Conservation (phyloP, 23 tunicate genomes). For the Corella eumyota region DNA sequence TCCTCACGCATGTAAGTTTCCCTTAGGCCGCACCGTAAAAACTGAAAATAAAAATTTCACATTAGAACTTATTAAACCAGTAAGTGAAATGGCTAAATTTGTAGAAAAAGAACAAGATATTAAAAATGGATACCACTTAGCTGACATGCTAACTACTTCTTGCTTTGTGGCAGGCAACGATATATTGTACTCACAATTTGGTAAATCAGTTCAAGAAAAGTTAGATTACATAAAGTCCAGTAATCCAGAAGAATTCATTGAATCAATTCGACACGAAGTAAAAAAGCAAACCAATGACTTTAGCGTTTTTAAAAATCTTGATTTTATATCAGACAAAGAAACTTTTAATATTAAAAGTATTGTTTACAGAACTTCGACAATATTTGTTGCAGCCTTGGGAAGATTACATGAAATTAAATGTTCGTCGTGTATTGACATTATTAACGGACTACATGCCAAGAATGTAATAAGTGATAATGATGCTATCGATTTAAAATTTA, state of each 20-base stretch:
- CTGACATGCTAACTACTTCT: conserved; percentile 17
- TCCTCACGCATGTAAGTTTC: conserved; percentile 32
- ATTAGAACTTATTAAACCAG: conserved; percentile 26
- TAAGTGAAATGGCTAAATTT: conserved; percentile 15
- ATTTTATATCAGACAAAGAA: no score
- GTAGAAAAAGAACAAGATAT: conserved; percentile 8
- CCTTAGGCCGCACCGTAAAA: conserved; percentile 21
- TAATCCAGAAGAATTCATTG: no score
- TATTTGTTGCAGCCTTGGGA: background rate
- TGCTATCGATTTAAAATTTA: background rate
- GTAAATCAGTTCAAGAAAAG: no score
- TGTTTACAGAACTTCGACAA: conserved; percentile 1
- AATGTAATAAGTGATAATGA: background rate
- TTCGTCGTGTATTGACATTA: background rate
- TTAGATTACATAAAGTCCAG: no score
- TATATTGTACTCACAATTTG: background rate
- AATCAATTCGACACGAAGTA: no score
- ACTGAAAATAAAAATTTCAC: conserved; percentile 5
- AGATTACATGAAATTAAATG: background rate
- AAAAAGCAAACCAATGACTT: no score
- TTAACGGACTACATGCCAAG: background rate
- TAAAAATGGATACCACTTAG: conserved; percentile 21
- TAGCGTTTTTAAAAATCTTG: no score
- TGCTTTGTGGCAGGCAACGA: conserved; percentile 27
- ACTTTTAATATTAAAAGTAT: conserved; percentile 4